These are phyloP conservation scores for Archaeoteleia sp. DNA, from an alignment of 2,888 invertebrate species.

Conservation along the genomic window DNA sequence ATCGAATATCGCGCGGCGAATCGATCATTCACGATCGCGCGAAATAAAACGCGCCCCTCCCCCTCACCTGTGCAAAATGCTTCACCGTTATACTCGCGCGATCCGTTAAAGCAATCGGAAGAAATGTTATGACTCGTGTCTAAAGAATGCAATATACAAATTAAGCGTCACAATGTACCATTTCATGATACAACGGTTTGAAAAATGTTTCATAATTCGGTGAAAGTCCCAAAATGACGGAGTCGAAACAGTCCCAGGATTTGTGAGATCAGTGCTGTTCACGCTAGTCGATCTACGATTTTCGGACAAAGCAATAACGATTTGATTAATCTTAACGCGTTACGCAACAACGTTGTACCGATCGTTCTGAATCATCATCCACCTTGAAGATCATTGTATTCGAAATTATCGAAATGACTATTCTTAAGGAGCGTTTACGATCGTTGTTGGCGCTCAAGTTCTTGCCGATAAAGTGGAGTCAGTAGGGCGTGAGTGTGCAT, in stretches of 20 bases:
- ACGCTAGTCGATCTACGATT: too few relatives aligned
- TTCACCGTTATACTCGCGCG: conserved; percentile 29
- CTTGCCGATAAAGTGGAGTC: conserved; percentile 5
- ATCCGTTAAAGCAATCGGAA: conserved; percentile 25
- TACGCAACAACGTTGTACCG: too few relatives aligned
- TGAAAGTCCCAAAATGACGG: too few relatives aligned
- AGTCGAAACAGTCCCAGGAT: too few relatives aligned
- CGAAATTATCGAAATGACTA: conserved; percentile 9
- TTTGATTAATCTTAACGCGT: too few relatives aligned
- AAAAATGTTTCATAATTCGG: too few relatives aligned
- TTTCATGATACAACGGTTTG: conserved; percentile 2
- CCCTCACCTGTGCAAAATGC: conserved; percentile 3
- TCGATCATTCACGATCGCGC: conserved; percentile 47
- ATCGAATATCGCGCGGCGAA: conserved; percentile 43
- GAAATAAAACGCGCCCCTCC: conserved; percentile 31
- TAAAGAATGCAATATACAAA: neutral
- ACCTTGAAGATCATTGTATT: too few relatives aligned
- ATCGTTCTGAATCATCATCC: too few relatives aligned
- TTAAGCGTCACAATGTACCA: conserved; percentile 6
- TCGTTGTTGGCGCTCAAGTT: neutral
- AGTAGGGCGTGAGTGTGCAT: conserved; percentile 11
- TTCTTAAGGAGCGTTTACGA: conserved; percentile 2
- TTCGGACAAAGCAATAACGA: too few relatives aligned
- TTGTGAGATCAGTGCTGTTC: too few relatives aligned
- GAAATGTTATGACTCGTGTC: conserved; percentile 7